Percentiles rank a stretch among this genome's conserved stretches.
Evolutionary conservation across 2,797 vertebrate genomes (phyloP).

Genomic region (Neosilurus hyrtlii): DNA sequence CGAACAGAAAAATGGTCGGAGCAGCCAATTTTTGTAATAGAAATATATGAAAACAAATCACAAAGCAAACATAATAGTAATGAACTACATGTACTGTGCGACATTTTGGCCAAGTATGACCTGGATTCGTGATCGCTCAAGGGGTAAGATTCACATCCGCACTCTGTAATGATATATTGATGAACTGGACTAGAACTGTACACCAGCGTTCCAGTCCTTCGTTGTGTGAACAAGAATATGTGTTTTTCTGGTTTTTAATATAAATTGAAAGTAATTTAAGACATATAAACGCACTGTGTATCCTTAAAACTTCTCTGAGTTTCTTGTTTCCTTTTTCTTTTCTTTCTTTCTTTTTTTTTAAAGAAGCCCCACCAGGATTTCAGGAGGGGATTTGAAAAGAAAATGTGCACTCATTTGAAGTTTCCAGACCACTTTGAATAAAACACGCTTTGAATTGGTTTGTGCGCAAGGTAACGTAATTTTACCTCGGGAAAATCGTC

Average conservation of each 20-base stretch:
- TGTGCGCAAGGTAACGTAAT: conserved; percentile 26
- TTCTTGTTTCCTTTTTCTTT: neutral
- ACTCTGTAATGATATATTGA: no score
- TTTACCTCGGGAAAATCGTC: conserved; percentile 30
- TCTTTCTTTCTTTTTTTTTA: neutral
- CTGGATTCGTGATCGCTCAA: no score
- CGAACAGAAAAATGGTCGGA: no score
- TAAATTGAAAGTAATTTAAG: neutral
- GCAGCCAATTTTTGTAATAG: no score
- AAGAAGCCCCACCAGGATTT: conserved; percentile 23
- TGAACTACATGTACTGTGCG: no score
- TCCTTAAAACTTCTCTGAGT: neutral
- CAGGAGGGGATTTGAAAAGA: conserved; percentile 29
- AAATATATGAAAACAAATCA: no score
- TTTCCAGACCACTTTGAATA: conserved; percentile 20
- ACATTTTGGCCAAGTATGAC: no score
- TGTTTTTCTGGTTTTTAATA: neutral
- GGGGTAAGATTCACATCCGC: no score
- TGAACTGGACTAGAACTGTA: no score
- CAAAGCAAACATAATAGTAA: no score
- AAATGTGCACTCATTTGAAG: conserved; percentile 32
- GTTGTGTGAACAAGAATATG: neutral
- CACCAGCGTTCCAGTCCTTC: no score
- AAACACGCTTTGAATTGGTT: neutral
- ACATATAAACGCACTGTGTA: neutral